Evolutionary conservation across 2,888 invertebrate species (phyloP), one percentile per base, ranked within the genome.

Genomic region (Archips crataeganus): DNA sequence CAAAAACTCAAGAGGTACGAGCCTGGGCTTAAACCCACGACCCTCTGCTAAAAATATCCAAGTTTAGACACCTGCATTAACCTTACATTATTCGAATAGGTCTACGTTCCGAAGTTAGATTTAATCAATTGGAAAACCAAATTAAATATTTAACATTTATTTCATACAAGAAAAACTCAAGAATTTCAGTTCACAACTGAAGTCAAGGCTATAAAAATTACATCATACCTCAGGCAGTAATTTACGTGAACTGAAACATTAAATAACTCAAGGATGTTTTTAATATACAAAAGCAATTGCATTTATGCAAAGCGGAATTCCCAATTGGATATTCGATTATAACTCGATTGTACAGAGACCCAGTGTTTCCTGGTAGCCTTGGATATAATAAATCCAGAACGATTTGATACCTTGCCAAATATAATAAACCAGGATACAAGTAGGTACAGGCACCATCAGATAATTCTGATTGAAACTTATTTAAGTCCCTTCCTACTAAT

Each of bases 321-420:
- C 8, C 54, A 23, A 9, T 2, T 51, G 15, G 15, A 51, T 2
- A 5, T 51, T 54, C 2, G 6, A 54, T 54, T 8, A 23, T 54
- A 54, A 15, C 15, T 54, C 8, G 0, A 54, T 54, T 23, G 54
- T 9, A 23, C n/a, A 9, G 8, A 15, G 15, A 51, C 23, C 9
- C 23, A 5, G 6, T 23, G 54, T 54, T 54, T 23, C 47, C 57
- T 39, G 39, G 49, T 59, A 23, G 47, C 47, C 47, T 64, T 23
- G 54, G 8, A 9, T 45, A 64, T 63, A 64, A 64, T 63, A 64
- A 47, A 70, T 64, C 63, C 36, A 63, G 63, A 54, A 63, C 47
- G 11, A 47, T 70, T 70, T 59, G 63, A 47, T 45, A 15, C 45
- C 0, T 36, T 64, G 70, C 70, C 63, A 70, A 70, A 70, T 11